These are phyloP conservation scores for Adelosebastes latens DNA, from an alignment of 2,797 vertebrate genomes.

Conservation along the genomic window DNA sequence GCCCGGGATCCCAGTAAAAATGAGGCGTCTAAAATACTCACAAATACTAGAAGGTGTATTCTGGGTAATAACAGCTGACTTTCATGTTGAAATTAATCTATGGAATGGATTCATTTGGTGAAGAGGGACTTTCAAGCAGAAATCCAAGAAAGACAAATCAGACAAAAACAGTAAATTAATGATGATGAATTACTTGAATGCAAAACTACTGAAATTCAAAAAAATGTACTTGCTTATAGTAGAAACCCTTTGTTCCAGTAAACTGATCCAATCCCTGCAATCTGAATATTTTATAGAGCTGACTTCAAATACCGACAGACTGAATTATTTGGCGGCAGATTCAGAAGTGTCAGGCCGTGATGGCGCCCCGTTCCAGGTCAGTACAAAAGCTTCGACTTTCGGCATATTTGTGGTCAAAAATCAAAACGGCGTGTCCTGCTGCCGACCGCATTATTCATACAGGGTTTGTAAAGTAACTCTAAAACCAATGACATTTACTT, in stretches of 20 bases:
- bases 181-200: background rate
- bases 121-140: background rate
- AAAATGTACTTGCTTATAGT: background rate
- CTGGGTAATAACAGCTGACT: background rate
- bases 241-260: slow-evolving; percentile 31
- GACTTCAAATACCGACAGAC: slow-evolving; percentile 46
- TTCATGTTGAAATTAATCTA: background rate
- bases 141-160: background rate
- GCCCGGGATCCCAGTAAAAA: background rate
- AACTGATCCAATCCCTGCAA: slow-evolving; percentile 39
- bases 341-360: slow-evolving; percentile 43
- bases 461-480: slow-evolving; percentile 59
- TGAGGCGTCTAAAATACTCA: background rate
- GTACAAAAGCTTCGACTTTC: slow-evolving; percentile 43
- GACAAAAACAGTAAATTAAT: background rate
- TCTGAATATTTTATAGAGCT: slow-evolving; percentile 63
- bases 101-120: background rate
- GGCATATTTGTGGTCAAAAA: slow-evolving; percentile 47
- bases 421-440: slow-evolving; percentile 10
- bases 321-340: slow-evolving; percentile 55
- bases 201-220: background rate
- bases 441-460: slow-evolving; percentile 45
- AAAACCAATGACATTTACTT: slow-evolving; percentile 74
- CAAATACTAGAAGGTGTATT: background rate
- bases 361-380: slow-evolving; percentile 37